Evolutionary conservation across 2,797 vertebrate genomes (phyloP).

Genomic region (Muscicapa comitata): DNA sequence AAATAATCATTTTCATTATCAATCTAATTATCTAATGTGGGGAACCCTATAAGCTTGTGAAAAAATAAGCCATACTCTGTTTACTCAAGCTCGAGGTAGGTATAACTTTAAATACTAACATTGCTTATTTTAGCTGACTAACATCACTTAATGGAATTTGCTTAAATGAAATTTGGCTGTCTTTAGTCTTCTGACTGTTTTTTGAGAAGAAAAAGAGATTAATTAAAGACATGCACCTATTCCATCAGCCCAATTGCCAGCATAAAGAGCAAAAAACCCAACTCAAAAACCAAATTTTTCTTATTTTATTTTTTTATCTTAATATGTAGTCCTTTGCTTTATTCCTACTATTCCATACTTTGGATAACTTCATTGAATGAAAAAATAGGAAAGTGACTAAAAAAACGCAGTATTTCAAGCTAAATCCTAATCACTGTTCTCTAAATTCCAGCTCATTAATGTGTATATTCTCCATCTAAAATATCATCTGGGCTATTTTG

Average conservation of each 20-base stretch:
- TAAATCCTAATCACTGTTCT: neutral
- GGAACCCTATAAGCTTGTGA: neutral
- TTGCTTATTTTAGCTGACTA: neutral
- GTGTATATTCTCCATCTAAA: neutral
- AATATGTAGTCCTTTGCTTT: neutral
- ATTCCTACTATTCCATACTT: neutral
- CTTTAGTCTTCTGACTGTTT: neutral
- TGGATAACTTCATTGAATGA: neutral
- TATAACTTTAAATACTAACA: neutral
- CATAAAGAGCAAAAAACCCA: neutral
- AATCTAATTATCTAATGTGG: neutral
- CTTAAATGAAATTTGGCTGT: neutral
- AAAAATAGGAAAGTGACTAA: neutral
- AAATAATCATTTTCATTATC: neutral
- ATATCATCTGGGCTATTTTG: neutral
- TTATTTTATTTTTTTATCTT: neutral
- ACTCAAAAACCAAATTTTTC: neutral
- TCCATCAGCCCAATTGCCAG: neutral
- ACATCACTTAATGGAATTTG: neutral
- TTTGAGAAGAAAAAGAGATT: neutral
- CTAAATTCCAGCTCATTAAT: neutral
- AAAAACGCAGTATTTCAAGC: neutral
- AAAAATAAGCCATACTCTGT: neutral
- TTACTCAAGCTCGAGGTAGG: neutral
- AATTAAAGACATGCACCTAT: neutral